phyloP scores from a whole-genome alignment of 2,113 vertebrate genomes.

The Melanerpes formicivorus region DNA sequence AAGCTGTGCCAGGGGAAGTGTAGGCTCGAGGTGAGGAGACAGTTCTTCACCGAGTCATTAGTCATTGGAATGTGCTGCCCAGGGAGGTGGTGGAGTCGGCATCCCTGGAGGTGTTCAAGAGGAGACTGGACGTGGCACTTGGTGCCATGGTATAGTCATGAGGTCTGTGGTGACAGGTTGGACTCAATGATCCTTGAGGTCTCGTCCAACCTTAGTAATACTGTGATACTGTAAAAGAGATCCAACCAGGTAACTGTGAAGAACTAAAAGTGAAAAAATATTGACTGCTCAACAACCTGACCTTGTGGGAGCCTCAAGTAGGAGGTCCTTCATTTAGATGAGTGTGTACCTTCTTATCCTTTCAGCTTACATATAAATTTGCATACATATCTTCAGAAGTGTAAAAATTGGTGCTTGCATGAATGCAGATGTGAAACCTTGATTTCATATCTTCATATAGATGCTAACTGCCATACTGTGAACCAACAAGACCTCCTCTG shows the following conservation, averaged over 20 bases:
- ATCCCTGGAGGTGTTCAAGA: too few species aligned
- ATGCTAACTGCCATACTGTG: not conserved
- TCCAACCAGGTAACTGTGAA: not conserved
- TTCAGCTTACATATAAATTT: not conserved
- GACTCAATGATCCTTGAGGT: too few species aligned
- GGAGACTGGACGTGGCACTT: too few species aligned
- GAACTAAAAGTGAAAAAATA: not conserved
- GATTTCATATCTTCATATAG: fast-evolving
- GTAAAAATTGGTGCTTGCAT: not conserved
- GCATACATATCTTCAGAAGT: not conserved
- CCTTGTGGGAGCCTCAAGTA: not conserved
- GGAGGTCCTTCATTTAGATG: not conserved
- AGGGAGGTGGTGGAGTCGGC: too few species aligned
- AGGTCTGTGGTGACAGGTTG: too few species aligned
- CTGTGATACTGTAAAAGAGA: not conserved
- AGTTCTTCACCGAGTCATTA: too few species aligned
- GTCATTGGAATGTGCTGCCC: too few species aligned
- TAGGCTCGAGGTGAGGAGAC: too few species aligned
- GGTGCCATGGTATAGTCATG: too few species aligned
- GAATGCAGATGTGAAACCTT: not conserved
- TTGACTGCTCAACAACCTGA: not conserved
- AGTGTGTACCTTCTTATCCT: not conserved
- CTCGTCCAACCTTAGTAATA: too few species aligned
- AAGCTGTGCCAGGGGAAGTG: too few species aligned
- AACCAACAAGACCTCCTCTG: not conserved